These are phyloP conservation scores for Holacanthus passer DNA, from an alignment of 2,113 vertebrate species.

Conservation along the genomic window DNA sequence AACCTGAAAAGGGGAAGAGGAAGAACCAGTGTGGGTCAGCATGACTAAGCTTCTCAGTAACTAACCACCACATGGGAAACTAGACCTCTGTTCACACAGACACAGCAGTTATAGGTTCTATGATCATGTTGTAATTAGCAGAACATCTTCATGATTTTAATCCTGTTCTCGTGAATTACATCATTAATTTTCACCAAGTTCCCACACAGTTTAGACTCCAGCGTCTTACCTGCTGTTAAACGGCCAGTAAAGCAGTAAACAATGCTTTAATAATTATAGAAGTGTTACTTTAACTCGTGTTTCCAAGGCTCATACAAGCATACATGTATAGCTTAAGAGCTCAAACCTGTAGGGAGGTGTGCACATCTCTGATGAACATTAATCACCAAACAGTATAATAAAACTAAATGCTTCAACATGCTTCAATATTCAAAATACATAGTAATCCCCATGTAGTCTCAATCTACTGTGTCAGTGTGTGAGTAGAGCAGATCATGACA, in stretches of 20 bases:
- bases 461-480: too few species aligned
- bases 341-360: neutral
- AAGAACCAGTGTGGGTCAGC: neutral
- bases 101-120: neutral
- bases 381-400: neutral
- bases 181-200: too few species aligned
- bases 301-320: too few species aligned
- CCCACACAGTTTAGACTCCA: too few species aligned
- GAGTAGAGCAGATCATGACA: too few species aligned
- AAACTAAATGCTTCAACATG: too few species aligned
- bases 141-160: neutral
- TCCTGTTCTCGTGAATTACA: too few species aligned
- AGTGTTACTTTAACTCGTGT: neutral
- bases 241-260: too few species aligned
- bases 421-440: too few species aligned
- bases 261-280: neutral
- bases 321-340: too few species aligned
- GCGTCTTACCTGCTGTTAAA: too few species aligned
- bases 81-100: neutral
- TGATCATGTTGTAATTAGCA: neutral
- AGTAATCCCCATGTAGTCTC: too few species aligned
- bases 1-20: neutral
- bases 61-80: neutral
- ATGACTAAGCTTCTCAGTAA: neutral
- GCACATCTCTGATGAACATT: neutral